Percentiles rank a stretch among this genome's conserved stretches.
These are phyloP conservation scores for Agrotis segetum DNA, from an alignment of 2,888 invertebrate genomes.

Conservation along the genomic window DNA sequence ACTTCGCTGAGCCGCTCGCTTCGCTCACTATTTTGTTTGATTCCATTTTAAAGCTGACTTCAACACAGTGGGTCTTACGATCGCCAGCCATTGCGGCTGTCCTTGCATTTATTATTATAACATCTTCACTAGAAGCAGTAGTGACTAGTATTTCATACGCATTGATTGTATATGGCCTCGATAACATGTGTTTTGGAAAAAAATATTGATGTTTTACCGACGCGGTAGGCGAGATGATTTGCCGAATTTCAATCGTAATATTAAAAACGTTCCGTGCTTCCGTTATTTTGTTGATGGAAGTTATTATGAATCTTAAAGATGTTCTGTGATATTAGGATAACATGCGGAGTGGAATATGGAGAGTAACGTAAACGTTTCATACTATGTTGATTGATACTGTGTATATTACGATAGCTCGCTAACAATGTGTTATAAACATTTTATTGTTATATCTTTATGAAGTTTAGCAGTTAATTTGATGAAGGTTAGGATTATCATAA, in stretches of 20 bases:
- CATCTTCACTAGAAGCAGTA: conserved; percentile 44
- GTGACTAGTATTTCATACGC: conserved; percentile 29
- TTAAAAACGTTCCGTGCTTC: conserved; percentile 42
- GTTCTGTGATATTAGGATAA: conserved; percentile 29
- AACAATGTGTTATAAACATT: conserved; percentile 31
- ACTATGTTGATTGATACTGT: conserved; percentile 48
- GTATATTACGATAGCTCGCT: conserved; percentile 36
- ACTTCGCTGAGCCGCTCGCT: conserved; percentile 21
- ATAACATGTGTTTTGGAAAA: conserved; percentile 53
- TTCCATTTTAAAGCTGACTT: conserved; percentile 51
- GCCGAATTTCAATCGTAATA: conserved; percentile 48
- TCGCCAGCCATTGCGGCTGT: conserved; percentile 33
- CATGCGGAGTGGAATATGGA: conserved; percentile 40
- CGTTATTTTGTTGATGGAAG: conserved; percentile 43
- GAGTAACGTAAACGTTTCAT: conserved; percentile 51
- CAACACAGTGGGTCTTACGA: conserved; percentile 26
- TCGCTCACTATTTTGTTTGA: conserved; percentile 22
- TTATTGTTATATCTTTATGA: conserved; percentile 43
- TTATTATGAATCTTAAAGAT: conserved; percentile 49
- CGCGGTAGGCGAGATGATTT: conserved; percentile 33
- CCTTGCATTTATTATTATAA: conserved; percentile 58
- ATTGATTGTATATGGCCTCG: conserved; percentile 54
- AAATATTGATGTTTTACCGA: conserved; percentile 49
- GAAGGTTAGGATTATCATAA: not conserved
- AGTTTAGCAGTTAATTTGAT: conserved; percentile 28